These are phyloP conservation scores for Thecophora atra DNA, from an alignment of 2,888 invertebrate genomes.

Conservation along the genomic window DNA sequence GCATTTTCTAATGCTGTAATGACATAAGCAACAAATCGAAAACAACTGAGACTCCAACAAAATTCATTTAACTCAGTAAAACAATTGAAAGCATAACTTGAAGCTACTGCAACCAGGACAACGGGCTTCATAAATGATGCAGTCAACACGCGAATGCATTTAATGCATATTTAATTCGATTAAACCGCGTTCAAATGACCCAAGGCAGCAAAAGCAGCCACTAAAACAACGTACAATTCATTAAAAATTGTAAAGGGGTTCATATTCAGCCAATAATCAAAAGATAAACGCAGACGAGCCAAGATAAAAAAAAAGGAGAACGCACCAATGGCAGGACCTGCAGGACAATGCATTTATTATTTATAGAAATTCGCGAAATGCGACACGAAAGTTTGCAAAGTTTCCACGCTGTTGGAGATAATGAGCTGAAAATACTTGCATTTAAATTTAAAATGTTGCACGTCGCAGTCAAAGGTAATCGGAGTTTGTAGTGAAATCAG, in stretches of 20 bases:
- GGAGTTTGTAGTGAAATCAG: neutral
- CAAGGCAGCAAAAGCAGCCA: neutral
- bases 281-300: slow-evolving; percentile 24
- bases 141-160: neutral
- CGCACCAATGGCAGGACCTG: neutral
- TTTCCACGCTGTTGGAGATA: slow-evolving; percentile 29
- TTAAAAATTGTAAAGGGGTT: slow-evolving; percentile 26
- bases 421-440: slow-evolving; percentile 31
- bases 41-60: neutral
- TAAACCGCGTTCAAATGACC: neutral
- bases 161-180: slow-evolving; percentile 24
- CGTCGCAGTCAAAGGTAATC: neutral
- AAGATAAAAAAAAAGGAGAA: slow-evolving; percentile 1
- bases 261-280: slow-evolving; percentile 17
- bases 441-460: slow-evolving; percentile 28
- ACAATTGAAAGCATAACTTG: too few species aligned
- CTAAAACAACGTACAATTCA: slow-evolving; percentile 15
- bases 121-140: neutral
- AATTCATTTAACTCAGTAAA: neutral
- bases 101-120: neutral
- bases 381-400: slow-evolving; percentile 29
- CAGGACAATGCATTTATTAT: slow-evolving; percentile 30
- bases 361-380: slow-evolving; percentile 31
- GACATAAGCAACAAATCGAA: neutral
- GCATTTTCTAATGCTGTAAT: neutral